phyloP scores from a whole-genome alignment of 2,888 invertebrate genomes.

The Sinohyriopsis cumingii region DNA sequence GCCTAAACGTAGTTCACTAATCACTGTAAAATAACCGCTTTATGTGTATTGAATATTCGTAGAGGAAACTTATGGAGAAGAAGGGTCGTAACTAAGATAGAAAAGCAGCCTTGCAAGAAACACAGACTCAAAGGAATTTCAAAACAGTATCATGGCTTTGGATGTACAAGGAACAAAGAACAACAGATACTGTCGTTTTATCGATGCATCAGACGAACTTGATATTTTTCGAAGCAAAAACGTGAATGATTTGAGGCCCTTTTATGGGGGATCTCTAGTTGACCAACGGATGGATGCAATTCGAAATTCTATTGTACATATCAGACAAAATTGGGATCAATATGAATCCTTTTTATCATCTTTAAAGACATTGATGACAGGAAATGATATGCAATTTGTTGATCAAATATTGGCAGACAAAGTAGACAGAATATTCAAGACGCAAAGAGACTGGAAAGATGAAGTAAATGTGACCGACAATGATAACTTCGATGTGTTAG shows the following conservation, averaged over 20 bases:
- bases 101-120: too few relatives aligned
- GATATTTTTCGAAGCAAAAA: conserved; percentile 32
- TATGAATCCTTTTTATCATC: conserved; percentile 24
- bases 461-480: conserved; percentile 4
- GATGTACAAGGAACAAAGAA: too few relatives aligned
- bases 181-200: conserved; percentile 22
- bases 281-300: conserved; percentile 36
- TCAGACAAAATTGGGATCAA: conserved; percentile 37
- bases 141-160: too few relatives aligned
- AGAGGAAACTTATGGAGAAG: too few relatives aligned
- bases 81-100: too few relatives aligned
- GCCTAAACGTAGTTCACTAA: too few relatives aligned
- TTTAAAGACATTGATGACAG: conserved; percentile 22
- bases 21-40: too few relatives aligned
- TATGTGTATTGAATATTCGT: too few relatives aligned
- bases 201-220: conserved; percentile 15
- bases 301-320: conserved; percentile 35
- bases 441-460: conserved; percentile 23
- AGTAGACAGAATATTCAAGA: conserved; percentile 17
- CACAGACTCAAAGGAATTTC: too few relatives aligned
- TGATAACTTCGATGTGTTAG: conserved; percentile 20
- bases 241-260: conserved; percentile 35
- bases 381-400: conserved; percentile 17
- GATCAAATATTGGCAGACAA: conserved; percentile 10
- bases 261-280: conserved; percentile 34